Percentiles rank a stretch among this genome's conserved stretches.
Evolutionary conservation across 1,140 invertebrate genomes (phyloP).

Genomic region (Sweltsa coloradensis): DNA sequence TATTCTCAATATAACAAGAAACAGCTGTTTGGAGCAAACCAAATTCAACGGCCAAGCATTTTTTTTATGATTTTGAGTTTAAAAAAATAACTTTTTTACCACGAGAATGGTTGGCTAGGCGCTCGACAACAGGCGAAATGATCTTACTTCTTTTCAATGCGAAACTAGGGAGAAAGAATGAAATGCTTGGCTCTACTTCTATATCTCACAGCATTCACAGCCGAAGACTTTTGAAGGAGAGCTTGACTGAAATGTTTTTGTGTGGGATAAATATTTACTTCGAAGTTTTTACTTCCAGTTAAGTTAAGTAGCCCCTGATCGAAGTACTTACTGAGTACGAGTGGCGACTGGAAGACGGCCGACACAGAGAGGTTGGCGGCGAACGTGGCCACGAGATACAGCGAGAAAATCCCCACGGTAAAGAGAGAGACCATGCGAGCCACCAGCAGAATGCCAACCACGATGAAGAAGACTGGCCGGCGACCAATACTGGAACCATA

Average conservation of each 20-base stretch:
- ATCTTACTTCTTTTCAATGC: background rate
- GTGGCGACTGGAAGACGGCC: slow-evolving; percentile 34
- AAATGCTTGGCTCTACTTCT: background rate
- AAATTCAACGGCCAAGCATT: too few species aligned
- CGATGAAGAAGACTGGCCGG: slow-evolving; percentile 32
- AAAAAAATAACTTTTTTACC: too few species aligned
- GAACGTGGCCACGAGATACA: slow-evolving; percentile 32
- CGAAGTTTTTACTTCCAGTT: too few species aligned
- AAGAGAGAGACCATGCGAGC: slow-evolving; percentile 31
- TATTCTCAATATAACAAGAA: too few species aligned
- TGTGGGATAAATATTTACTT: too few species aligned
- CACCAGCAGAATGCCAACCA: slow-evolving; percentile 28
- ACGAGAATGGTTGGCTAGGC: too few species aligned
- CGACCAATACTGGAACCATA: slow-evolving; percentile 33
- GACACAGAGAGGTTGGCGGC: slow-evolving; percentile 30
- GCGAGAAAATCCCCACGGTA: slow-evolving; percentile 28
- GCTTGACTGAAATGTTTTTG: background rate
- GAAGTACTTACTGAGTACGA: slow-evolving; percentile 34
- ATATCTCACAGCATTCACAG: background rate
- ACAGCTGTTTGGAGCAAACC: too few species aligned
- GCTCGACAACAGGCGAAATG: too few species aligned
- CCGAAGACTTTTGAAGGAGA: background rate
- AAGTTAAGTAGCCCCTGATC: too few species aligned
- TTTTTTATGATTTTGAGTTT: too few species aligned
- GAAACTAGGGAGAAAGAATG: background rate